Base-by-base conservation (phyloP, 2,113 vertebrate species). In the Ondatra zibethicus region DNA sequence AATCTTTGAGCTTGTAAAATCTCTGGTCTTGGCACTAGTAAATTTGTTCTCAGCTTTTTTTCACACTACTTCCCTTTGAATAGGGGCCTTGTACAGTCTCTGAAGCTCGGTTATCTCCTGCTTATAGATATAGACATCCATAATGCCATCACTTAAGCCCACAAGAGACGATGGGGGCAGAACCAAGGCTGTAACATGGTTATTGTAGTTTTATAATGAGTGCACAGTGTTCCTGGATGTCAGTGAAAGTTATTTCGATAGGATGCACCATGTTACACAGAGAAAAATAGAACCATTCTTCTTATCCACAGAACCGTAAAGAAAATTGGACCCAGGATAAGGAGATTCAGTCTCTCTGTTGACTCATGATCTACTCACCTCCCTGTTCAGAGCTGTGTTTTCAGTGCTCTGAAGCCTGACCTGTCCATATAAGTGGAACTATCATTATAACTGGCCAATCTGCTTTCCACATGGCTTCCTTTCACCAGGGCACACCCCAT, bases 271-370 rank as follows among this genome's bases (percentile, higher is more conserved):
- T 42, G 42, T 70, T 9, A 45, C 47, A 76, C 25, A 77, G 36
- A 84, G 50, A 50, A 93, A 78, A 91, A 91, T 14, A 21, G 10
- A 87, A 68, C 14, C 31, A n/a, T 89, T 94, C 65, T 94, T 90
- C 16, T 36, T 39, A 96, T 45, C 25, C 33, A 70, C 6, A 84
- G 61, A 77, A 42, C 29, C 29, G 23, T 36, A 27, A 5, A 61
- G 88, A 84, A 87, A 84, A 63, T 29, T 89, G 77, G 47, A 68
- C 3, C 21, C 7, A 66, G 31, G 33, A 11, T 12, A 68, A 50
- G 31, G 23, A 31, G 65, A 85, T 47, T 89, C 17, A 6, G 0
- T 61, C 86, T 36, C 39, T 70, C 5, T 80, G 78, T 58, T 19
- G 47, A 55, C 58, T 91, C 23, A 1, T 1, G 12, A 33, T 47